These are phyloP conservation scores for Heterodera filipjevi DNA, from an alignment of 2,888 invertebrate genomes.

Conservation along the genomic window DNA sequence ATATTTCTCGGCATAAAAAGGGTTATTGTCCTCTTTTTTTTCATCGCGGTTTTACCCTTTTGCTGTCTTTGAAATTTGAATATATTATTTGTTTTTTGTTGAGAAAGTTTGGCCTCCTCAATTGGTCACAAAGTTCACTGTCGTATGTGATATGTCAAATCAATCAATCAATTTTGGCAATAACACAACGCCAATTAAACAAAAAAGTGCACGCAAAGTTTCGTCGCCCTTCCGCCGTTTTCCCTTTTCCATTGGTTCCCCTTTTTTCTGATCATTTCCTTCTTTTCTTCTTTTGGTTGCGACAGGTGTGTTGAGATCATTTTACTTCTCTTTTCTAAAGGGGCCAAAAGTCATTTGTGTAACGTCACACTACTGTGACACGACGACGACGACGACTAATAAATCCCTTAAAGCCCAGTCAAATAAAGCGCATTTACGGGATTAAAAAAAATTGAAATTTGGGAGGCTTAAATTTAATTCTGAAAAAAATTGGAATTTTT, in stretches of 20 bases:
- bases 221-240: too few species aligned
- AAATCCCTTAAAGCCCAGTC: not conserved
- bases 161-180: slow-evolving; percentile 13
- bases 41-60: too few species aligned
- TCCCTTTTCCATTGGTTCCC: not conserved
- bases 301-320: too few species aligned
- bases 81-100: not conserved
- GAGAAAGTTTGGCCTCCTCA: not conserved
- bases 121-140: too few species aligned
- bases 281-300: too few species aligned
- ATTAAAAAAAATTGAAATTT: not conserved
- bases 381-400: too few species aligned
- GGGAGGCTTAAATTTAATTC: not conserved
- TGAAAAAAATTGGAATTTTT: slow-evolving; percentile 8
- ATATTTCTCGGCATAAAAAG: too few species aligned
- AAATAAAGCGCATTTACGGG: not conserved
- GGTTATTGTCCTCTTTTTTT: too few species aligned
- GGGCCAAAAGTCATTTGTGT: too few species aligned
- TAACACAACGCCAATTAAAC: not conserved
- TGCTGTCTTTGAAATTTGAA: not conserved
- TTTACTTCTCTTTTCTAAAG: too few species aligned
- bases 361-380: too few species aligned
- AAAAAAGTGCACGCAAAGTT: slow-evolving; percentile 10
- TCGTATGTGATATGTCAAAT: not conserved
- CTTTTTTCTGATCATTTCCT: not conserved